A percentile compares a stretch with the other conserved stretches of the same genome.
Evolutionary conservation across 2,113 vertebrate genomes (phyloP).

Genomic region (Numida meleagris): DNA sequence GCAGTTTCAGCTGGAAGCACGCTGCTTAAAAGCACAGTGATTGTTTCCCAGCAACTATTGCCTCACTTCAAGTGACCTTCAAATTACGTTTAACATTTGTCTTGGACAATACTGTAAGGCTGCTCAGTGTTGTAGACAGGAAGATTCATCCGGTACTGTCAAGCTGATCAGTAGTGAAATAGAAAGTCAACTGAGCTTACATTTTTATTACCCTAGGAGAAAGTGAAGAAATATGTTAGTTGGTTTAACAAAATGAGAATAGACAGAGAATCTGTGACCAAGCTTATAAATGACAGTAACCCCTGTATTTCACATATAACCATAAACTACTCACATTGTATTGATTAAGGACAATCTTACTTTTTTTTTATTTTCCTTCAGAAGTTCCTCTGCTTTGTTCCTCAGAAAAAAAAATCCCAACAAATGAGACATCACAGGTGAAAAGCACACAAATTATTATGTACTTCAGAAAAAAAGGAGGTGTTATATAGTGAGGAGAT

Average conservation of each 20-base stretch:
- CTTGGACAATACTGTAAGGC: constrained; percentile 42
- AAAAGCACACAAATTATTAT: background rate
- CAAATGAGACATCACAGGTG: accelerated
- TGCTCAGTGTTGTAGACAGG: constrained; percentile 41
- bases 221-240: constrained; percentile 48
- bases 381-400: background rate
- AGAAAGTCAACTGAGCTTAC: constrained; percentile 60
- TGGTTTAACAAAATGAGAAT: constrained; percentile 39
- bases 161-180: constrained; percentile 60
- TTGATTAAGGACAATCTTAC: background rate
- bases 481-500: background rate
- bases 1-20: constrained; percentile 18
- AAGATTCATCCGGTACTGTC: constrained; percentile 60
- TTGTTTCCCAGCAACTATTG: constrained; percentile 53
- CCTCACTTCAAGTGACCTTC: constrained; percentile 66
- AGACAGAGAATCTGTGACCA: constrained; percentile 26
- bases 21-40: constrained; percentile 52
- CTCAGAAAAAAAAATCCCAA: background rate
- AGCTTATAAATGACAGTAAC: constrained; percentile 20
- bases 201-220: constrained; percentile 37
- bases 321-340: background rate
- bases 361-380: background rate
- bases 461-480: background rate
- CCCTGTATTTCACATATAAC: background rate
- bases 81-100: constrained; percentile 64